Evolutionary conservation across 2,113 vertebrate genomes (phyloP).

Genomic region (Anoura caudifer): DNA sequence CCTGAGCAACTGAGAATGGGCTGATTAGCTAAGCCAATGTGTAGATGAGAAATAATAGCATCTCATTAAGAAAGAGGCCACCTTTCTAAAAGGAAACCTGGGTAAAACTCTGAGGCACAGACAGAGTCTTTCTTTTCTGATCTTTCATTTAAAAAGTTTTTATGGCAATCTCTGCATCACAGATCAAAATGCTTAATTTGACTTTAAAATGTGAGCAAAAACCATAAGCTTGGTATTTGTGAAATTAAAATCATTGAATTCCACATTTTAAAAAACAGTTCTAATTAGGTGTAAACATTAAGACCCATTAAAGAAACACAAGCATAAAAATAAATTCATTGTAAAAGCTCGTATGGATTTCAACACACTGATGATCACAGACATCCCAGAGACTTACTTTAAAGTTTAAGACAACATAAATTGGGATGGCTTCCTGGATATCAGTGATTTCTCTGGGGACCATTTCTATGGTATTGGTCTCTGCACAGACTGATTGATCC

Average conservation of each 20-base stretch:
- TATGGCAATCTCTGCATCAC: neutral
- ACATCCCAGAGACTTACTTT: neutral
- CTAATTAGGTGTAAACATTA: neutral
- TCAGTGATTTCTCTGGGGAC: neutral
- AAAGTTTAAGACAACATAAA: neutral
- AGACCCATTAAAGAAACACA: neutral
- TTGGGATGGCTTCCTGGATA: neutral
- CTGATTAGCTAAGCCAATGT: neutral
- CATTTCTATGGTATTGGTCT: neutral
- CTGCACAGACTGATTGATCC: neutral
- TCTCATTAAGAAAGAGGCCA: neutral
- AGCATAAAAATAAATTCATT: neutral
- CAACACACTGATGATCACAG: neutral
- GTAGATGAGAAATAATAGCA: neutral
- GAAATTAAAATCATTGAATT: neutral
- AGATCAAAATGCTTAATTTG: neutral
- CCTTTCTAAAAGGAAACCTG: neutral
- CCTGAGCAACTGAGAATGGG: neutral
- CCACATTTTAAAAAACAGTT: neutral
- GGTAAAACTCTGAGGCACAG: neutral
- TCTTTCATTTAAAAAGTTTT: neutral
- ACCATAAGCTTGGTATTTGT: neutral
- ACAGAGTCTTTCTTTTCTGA: neutral
- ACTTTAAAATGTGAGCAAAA: constrained; percentile 20
- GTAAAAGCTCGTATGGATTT: neutral